Conservation (phyloP, 2,888 invertebrate genomes). For the Polydrusus pterygomalis region DNA sequence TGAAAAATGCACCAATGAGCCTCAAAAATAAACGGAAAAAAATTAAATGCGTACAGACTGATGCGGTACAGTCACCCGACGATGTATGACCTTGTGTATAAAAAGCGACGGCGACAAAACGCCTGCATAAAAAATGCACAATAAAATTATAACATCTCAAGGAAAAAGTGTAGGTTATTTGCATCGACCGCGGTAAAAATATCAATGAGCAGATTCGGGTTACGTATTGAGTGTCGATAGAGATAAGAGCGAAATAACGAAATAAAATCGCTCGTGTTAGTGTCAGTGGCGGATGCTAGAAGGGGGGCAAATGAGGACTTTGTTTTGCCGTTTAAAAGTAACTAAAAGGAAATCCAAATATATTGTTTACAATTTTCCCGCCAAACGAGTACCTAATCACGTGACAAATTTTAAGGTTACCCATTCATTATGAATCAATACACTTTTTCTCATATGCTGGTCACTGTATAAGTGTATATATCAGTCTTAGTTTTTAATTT, state of each 20-base stretch:
- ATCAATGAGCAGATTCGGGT: constrained; percentile 11
- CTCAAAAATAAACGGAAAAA: constrained; percentile 52
- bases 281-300: neutral
- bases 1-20: constrained; percentile 47
- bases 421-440: too few species aligned
- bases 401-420: too few species aligned
- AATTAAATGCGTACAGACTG: constrained; percentile 52
- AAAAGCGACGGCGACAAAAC: constrained; percentile 61
- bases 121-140: constrained; percentile 54
- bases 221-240: neutral
- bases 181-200: constrained; percentile 36
- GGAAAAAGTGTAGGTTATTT: constrained; percentile 53
- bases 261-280: neutral
- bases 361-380: too few species aligned
- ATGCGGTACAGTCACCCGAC: constrained; percentile 57
- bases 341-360: too few species aligned
- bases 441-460: too few species aligned
- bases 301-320: too few species aligned
- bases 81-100: constrained; percentile 64
- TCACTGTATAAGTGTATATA: too few species aligned
- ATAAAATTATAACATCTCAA: constrained; percentile 57
- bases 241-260: neutral
- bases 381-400: too few species aligned
- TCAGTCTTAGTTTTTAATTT: too few species aligned
- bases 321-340: too few species aligned